phyloP scores from a whole-genome alignment of 2,113 vertebrate species.

The Rhombomys opimus region DNA sequence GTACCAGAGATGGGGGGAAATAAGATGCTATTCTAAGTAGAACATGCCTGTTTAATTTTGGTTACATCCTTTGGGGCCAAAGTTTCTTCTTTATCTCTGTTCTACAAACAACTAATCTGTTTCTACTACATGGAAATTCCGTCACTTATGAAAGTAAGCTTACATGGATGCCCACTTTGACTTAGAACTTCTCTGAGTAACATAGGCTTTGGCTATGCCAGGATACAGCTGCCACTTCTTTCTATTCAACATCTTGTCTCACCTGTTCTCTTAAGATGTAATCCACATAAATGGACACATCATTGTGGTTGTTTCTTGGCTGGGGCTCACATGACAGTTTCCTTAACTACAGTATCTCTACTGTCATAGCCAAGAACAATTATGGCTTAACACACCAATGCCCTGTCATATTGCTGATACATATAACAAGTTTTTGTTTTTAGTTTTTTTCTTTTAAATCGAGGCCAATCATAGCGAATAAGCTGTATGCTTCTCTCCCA shows the following conservation, averaged over 20 bases:
- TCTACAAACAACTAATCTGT: background rate
- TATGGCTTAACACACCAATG: background rate
- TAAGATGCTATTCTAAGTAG: background rate
- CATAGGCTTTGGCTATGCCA: background rate
- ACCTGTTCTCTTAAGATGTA: background rate
- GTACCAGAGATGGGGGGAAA: background rate
- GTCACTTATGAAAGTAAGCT: too few relatives aligned
- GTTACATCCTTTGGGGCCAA: background rate
- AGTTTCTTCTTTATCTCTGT: background rate
- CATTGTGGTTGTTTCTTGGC: background rate
- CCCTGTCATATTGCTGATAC: background rate
- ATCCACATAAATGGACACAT: background rate
- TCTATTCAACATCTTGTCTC: background rate
- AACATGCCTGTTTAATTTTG: background rate
- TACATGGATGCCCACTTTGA: background rate
- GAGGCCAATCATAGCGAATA: background rate
- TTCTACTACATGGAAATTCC: background rate
- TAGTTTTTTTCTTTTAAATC: too few relatives aligned
- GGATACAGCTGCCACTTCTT: background rate
- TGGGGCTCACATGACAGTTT: background rate
- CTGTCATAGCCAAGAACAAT: background rate
- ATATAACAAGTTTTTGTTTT: too few relatives aligned
- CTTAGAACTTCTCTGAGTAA: background rate
- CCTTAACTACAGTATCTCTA: background rate
- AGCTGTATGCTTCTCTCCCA: background rate